Base-by-base conservation (phyloP, 64 coral and sea anemone genomes). In the Dendrophyllia cribrosa region DNA sequence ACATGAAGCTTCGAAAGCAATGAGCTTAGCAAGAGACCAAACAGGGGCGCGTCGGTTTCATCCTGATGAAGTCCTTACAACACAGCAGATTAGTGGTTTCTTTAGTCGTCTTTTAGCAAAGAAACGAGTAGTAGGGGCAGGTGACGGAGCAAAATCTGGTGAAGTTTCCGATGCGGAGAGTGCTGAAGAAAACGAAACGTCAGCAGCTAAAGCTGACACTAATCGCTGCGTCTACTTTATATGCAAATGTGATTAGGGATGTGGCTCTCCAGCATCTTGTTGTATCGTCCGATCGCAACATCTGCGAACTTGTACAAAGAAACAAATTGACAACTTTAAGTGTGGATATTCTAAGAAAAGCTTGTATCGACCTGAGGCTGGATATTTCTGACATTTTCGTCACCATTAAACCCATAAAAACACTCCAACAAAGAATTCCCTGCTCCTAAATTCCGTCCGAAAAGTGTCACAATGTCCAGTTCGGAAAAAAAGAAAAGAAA, bases 91-190 rank as follows among this genome's bases (percentile, higher is more conserved):
- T 49, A 64, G 26, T 51, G 58, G 87, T 0, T 77, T 64, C 49
- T 89, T 88, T 75, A 44, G 67, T 60, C 49, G 66, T 58, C 51
- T 87, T 19, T 53, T 66, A 70, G 62, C 84, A 67, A 87, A 87
- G 84, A 87, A 87, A 19, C 56, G 58, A 82, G 61, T 63, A 65
- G 15, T 15, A 48, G 34, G 4, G 25, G 26, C 78, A 65, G n/a
- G 7, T 10, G 16, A 48, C 16, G 60, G 20, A 47, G 24, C 72
- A 9, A 64, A 74, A 74, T 15, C 25, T 50, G 58, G 77, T 20
- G 53, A 79, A 74, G 24, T 46, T 46, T 25, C 66, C 43, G 65
- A n/a, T n/a, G n/a, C n/a, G n/a, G n/a, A n/a, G n/a, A n/a, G n/a
- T n/a, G n/a, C n/a, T n/a, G n/a, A n/a, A 68, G 20, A 23, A 24